Percentiles rank a stretch among this genome's conserved stretches.
Conservation (phyloP, 2,888 invertebrate genomes). For the Antitype chi region DNA sequence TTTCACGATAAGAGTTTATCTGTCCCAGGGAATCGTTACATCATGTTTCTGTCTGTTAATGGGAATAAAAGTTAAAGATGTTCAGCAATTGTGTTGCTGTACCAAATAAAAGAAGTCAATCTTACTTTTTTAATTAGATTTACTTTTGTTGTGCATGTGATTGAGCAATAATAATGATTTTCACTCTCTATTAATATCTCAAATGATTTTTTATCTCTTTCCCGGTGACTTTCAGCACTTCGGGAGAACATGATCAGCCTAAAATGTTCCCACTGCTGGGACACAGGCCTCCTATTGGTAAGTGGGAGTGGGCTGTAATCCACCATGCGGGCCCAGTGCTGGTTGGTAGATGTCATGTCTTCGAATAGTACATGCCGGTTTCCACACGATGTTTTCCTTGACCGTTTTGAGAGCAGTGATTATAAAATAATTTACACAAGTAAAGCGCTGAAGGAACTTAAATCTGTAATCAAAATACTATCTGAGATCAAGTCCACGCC, state of each 20-base stretch:
- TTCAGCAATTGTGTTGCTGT: neutral
- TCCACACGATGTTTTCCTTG: no score
- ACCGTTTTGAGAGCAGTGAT: no score
- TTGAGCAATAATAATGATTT: neutral
- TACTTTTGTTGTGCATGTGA: neutral
- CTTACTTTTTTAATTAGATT: neutral
- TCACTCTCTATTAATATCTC: neutral
- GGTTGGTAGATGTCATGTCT: no score
- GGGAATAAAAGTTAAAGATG: neutral
- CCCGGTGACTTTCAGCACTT: neutral
- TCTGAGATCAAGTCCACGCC: neutral
- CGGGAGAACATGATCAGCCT: neutral
- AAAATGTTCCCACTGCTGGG: no score
- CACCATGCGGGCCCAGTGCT: no score
- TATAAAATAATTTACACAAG: no score
- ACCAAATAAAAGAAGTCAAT: neutral
- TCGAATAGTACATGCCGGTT: no score
- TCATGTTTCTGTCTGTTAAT: neutral
- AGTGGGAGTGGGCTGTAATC: no score
- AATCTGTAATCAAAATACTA: neutral
- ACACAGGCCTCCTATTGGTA: no score
- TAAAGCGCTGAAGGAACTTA: neutral
- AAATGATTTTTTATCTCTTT: neutral
- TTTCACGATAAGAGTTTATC: neutral
- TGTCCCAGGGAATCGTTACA: neutral